Conservation (phyloP, 2,797 vertebrate genomes). For the Tenualosa thibaudeaui region DNA sequence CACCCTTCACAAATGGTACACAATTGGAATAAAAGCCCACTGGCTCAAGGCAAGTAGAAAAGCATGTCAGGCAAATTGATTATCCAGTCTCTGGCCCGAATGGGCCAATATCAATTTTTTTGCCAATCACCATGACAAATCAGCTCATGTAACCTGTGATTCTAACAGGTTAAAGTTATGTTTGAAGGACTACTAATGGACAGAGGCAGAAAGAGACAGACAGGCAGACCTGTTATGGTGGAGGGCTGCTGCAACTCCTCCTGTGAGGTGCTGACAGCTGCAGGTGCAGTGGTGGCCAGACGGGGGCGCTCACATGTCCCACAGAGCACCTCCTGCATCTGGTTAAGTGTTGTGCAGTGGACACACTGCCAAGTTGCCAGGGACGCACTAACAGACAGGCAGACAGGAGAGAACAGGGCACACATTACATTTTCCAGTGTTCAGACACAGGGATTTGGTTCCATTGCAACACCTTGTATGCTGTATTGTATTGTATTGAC, state of each 20-base stretch:
- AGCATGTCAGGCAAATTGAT: background rate
- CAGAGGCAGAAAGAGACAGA: background rate
- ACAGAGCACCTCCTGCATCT: conserved; percentile 77
- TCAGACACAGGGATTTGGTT: background rate
- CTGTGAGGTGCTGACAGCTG: conserved; percentile 37
- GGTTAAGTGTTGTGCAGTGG: conserved; percentile 78
- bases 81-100: too few relatives aligned
- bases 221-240: conserved; percentile 63
- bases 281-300: conserved; percentile 57
- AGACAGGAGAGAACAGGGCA: background rate
- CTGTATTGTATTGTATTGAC: background rate
- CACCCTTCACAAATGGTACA: background rate
- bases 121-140: too few relatives aligned
- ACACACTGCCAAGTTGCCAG: conserved; percentile 76
- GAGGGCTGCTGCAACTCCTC: conserved; percentile 64
- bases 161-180: too few relatives aligned
- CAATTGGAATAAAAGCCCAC: too few relatives aligned
- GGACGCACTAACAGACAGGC: conserved; percentile 57
- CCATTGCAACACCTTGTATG: background rate
- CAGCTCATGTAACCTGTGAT: too few relatives aligned
- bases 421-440: background rate
- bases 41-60: background rate
- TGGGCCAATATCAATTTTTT: too few relatives aligned
- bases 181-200: background rate
- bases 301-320: conserved; percentile 79